Base-by-base conservation (phyloP, 1,140 invertebrate genomes). In the Panulirus ornatus region DNA sequence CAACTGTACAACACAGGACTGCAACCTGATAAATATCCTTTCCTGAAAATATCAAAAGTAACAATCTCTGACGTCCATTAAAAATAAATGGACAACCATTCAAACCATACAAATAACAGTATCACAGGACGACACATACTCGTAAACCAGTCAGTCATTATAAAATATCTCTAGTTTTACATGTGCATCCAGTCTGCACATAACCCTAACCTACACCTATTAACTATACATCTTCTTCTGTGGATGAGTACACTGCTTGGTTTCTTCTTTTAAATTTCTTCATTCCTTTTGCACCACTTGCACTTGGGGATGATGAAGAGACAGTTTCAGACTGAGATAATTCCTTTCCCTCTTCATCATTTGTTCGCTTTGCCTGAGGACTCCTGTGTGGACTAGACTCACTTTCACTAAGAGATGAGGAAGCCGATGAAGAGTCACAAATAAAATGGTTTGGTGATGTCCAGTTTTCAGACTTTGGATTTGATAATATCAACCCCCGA, bases 201-300 rank as follows among this genome's bases (percentile, higher is more conserved):
- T 11, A 47, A 14, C 16, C 51, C 16, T 40, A 30, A 66, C 38
- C 36, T n/a, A 38, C 22, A 27, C 34, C 63, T 66, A 14, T 40
- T 40, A 63, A 58, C 54, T 82, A 88, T 71, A 51, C 30, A 6
- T 88, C 86, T 71, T 88, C 86, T 27, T 88, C 86, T 71, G 86
- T 71, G 11, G 86, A 88, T 47, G 86, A 88, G 34, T 88, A 88
- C 54, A 88, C 79, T 11, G 86, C 76, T 73, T 88, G 63, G 58
- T 88, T 88, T 54, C 86, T 44, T 73, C 86, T 81, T 22, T 88
- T 88, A 36, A 88, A 71, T 36, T 88, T 88, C 58, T 88, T 88
- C 27, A 71, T 81, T 73, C n/a, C 27, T 2, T 82, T 81, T 19
- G 19, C 47, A 44, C 44, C 30, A n/a, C 30, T 66, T 71, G 22